Conservation (phyloP, 2,113 vertebrate species). For the Glaucidium brasilianum region DNA sequence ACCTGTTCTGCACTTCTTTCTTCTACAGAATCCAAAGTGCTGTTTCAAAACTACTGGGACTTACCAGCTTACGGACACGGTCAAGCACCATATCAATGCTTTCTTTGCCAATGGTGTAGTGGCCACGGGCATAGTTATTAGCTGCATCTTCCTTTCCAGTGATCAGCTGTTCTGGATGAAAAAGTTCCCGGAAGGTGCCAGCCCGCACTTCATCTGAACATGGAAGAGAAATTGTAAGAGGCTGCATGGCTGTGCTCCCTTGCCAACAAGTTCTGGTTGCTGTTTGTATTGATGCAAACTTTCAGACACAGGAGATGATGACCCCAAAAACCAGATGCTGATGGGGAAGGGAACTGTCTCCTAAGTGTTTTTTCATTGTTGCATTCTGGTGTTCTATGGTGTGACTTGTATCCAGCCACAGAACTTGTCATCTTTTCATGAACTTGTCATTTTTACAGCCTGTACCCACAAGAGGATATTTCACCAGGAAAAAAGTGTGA, state of each 20-base stretch:
- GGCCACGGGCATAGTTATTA: slow-evolving; percentile 81
- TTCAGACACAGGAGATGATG: background rate
- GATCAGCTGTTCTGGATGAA: slow-evolving; percentile 81
- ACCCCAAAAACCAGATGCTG: background rate
- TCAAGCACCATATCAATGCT: slow-evolving; percentile 80
- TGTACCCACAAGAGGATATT: background rate
- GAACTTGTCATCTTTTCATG: background rate
- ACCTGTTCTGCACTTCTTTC: background rate
- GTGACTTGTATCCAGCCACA: background rate
- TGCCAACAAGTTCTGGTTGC: background rate
- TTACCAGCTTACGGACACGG: slow-evolving; percentile 80
- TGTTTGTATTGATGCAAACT: background rate
- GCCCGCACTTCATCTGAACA: slow-evolving; percentile 76
- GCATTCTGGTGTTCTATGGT: background rate
- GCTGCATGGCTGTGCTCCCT: background rate
- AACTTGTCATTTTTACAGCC: background rate
- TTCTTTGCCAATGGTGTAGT: slow-evolving; percentile 83
- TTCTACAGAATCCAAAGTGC: background rate
- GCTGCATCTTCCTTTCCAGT: slow-evolving; percentile 82
- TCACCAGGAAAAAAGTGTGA: background rate
- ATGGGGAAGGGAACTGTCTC: background rate
- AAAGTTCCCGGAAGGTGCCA: slow-evolving; percentile 77
- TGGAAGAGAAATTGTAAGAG: background rate
- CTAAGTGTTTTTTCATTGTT: background rate
- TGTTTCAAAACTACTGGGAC: background rate